Evolutionary conservation across 2,888 invertebrate species (phyloP), one percentile per base, ranked within the genome.

Genomic region (Plebejus argus): DNA sequence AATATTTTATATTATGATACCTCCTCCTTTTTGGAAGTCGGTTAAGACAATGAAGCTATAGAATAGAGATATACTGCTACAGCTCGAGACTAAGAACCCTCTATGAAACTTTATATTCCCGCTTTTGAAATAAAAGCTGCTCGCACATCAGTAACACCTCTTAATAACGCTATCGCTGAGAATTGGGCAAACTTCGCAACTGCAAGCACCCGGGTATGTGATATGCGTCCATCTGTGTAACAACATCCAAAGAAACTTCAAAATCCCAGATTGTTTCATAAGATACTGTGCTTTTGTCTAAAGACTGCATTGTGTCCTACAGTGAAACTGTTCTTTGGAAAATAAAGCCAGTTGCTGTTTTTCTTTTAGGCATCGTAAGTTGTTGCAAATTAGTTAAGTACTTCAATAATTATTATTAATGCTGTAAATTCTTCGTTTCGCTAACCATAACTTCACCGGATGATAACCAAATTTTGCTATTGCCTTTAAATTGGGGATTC

Each of bases 151-250:
- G 90, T 91, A 91, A 89, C 87, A 86, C 86, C 87, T 88, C 88
- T 88, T 91, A 90, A 92, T 92, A 90, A 90, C 87, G 89, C 87
- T 88, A 91, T 91, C 90, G 88, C 90, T 88, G 87, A 89, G 89
- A 91, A 91, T 90, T 91, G 89, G 89, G 90, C 89, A 90, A 91
- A 89, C 90, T 92, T 90, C 90, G 88, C 89, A 89, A 91, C 90
- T 90, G 90, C 89, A 89, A 89, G 82, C 86, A 82, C 87, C 85
- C 88, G 87, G 87, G 88, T 87, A 85, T 86, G 80, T 49, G 74
- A 49, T 74, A 81, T 79, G 80, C 76, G 79, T 77, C 76, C 79
- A 78, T 78, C 80, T 78, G 78, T 79, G 78, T 80, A 78, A 78
- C 78, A 66, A 66, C 28, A 33, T 12, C 12, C 66, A 66, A 28